These are phyloP conservation scores for Perithous albicinctus DNA, from an alignment of 2,888 invertebrate genomes.

Conservation along the genomic window DNA sequence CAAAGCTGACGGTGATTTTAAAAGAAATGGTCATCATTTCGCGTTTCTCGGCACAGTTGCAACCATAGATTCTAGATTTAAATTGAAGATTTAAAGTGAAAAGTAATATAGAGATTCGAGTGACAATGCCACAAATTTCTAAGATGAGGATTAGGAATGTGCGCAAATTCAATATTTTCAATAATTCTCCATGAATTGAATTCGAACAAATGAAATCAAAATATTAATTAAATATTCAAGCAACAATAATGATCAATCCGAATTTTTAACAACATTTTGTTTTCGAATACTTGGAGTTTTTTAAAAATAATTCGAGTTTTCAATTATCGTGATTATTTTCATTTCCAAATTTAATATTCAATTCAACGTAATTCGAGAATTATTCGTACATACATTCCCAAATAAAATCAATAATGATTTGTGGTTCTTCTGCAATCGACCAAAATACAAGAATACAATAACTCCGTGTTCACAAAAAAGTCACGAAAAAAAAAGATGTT, in stretches of 20 bases:
- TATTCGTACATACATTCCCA: not conserved
- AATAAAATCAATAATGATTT: not conserved
- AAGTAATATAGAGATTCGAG: not conserved
- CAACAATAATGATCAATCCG: too few species aligned
- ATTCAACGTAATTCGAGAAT: not conserved
- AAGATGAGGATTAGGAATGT: constrained; percentile 5
- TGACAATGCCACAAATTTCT: not conserved
- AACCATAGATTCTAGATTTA: not conserved
- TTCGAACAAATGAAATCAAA: not conserved
- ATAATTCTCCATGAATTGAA: not conserved
- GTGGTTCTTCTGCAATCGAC: not conserved
- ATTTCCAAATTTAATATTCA: not conserved
- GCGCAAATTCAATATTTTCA: not conserved
- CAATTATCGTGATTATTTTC: not conserved
- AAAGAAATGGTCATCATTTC: too few species aligned
- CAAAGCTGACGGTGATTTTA: too few species aligned
- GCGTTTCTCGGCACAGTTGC: constrained; percentile 8
- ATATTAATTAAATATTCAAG: not conserved
- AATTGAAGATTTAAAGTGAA: not conserved
- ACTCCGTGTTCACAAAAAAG: not conserved
- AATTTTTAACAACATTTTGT: not conserved
- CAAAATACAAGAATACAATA: not conserved
- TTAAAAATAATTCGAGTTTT: not conserved
- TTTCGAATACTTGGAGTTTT: not conserved
- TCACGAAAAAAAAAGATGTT: constrained; percentile 8